Evolutionary conservation across 2,113 vertebrate genomes (phyloP).

Genomic region (Motacilla tschutschensis): DNA sequence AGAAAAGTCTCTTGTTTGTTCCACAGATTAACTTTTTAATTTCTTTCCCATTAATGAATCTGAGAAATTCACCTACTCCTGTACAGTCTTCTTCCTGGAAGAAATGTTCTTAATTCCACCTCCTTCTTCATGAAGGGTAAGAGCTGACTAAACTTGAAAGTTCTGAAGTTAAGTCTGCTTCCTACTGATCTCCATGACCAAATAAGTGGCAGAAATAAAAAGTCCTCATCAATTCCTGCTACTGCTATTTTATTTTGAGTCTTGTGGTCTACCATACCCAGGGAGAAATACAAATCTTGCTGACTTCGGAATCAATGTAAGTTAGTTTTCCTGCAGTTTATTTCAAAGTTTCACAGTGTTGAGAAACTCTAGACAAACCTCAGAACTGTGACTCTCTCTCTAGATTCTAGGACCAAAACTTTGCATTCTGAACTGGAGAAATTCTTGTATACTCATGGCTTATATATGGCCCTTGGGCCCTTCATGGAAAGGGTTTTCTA

Average conservation of each 20-base stretch:
- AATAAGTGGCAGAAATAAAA: background rate
- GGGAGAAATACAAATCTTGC: background rate
- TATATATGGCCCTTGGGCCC: background rate
- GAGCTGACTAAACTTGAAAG: background rate
- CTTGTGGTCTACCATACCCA: background rate
- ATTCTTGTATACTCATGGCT: background rate
- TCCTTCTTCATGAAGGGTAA: background rate
- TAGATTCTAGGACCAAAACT: background rate
- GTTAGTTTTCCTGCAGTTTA: background rate
- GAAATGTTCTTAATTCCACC: conserved; percentile 6
- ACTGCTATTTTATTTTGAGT: background rate
- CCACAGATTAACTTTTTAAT: background rate
- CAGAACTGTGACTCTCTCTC: background rate
- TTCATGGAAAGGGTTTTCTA: background rate
- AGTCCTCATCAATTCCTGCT: background rate
- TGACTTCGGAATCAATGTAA: background rate
- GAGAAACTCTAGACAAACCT: background rate
- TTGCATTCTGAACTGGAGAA: background rate
- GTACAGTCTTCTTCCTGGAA: background rate
- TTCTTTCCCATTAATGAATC: background rate
- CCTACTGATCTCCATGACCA: background rate
- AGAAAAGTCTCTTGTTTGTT: background rate
- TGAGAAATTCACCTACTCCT: background rate
- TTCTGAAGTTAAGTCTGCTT: conserved; percentile 4
- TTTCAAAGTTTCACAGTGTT: background rate